Evolutionary conservation across 2,888 invertebrate genomes (phyloP).

Genomic region (Harmothoe impar): DNA sequence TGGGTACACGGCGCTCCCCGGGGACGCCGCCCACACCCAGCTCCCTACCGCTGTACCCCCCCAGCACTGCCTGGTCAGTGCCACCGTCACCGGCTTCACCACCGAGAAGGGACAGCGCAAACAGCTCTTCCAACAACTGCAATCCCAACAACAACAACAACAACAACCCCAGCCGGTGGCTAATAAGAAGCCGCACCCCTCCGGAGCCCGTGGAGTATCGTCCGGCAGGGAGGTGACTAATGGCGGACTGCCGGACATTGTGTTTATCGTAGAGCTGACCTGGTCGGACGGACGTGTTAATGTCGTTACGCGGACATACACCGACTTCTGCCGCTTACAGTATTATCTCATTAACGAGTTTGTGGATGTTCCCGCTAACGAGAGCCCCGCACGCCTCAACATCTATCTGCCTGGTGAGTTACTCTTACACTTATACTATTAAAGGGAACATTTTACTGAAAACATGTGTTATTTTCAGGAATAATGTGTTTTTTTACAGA

Average conservation of each 20-base stretch:
- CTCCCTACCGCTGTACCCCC: neutral
- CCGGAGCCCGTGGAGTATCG: neutral
- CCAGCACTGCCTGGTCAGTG: constrained; percentile 25
- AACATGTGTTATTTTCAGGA: neutral
- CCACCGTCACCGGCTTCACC: constrained; percentile 39
- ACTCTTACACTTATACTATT: neutral
- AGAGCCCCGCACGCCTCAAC: constrained; percentile 39
- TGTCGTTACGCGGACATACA: constrained; percentile 45
- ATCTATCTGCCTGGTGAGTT: constrained; percentile 54
- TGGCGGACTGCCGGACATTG: constrained; percentile 18
- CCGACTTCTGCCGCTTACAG: constrained; percentile 51
- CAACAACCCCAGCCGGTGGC: neutral
- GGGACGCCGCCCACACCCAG: neutral
- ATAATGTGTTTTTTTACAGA: neutral
- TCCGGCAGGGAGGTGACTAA: neutral
- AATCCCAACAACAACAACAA: too few species aligned
- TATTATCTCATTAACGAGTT: constrained; percentile 57
- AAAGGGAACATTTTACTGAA: neutral
- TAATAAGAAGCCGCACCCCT: neutral
- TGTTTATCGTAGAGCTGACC: constrained; percentile 54
- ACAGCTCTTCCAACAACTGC: neutral
- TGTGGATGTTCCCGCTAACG: constrained; percentile 29
- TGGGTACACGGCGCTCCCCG: neutral
- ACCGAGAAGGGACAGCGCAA: constrained; percentile 14
- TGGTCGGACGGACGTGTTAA: constrained; percentile 46